phyloP scores from a whole-genome alignment of 2,888 invertebrate genomes.

The Megamerina dolium region DNA sequence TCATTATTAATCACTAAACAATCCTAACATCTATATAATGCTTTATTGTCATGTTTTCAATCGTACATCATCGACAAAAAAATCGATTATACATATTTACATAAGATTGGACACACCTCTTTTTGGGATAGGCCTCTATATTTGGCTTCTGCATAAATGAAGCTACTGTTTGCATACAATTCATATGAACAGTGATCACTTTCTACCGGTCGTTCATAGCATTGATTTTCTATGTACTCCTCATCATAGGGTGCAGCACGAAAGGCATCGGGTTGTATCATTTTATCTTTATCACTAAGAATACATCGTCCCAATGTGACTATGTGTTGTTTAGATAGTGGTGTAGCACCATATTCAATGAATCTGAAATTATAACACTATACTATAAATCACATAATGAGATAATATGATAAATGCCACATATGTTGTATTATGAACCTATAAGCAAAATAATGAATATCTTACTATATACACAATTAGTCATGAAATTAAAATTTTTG shows the following conservation, averaged over 20 bases:
- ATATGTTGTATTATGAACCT: background rate
- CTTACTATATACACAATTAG: no score
- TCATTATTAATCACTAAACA: no score
- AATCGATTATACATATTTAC: background rate
- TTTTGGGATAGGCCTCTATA: conserved; percentile 45
- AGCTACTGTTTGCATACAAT: conserved; percentile 64
- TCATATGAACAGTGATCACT: conserved; percentile 68
- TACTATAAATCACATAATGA: background rate
- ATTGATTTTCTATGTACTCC: conserved; percentile 80
- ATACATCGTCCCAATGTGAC: conserved; percentile 58
- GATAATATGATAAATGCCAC: background rate
- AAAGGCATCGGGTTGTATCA: conserved; percentile 71
- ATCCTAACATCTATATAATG: no score
- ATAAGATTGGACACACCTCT: no score
- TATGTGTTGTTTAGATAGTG: conserved; percentile 3
- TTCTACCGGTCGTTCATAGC: conserved; percentile 55
- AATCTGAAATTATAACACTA: conserved; percentile 9
- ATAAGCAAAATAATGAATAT: no score
- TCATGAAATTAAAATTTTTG: no score
- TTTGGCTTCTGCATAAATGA: conserved; percentile 55
- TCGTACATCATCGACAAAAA: background rate
- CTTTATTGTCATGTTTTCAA: background rate
- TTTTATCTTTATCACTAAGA: conserved; percentile 67
- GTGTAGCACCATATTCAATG: no score
- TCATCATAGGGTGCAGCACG: conserved; percentile 68